Evolutionary conservation across 2,888 invertebrate genomes (phyloP).

Genomic region (Lycaena phlaeas): DNA sequence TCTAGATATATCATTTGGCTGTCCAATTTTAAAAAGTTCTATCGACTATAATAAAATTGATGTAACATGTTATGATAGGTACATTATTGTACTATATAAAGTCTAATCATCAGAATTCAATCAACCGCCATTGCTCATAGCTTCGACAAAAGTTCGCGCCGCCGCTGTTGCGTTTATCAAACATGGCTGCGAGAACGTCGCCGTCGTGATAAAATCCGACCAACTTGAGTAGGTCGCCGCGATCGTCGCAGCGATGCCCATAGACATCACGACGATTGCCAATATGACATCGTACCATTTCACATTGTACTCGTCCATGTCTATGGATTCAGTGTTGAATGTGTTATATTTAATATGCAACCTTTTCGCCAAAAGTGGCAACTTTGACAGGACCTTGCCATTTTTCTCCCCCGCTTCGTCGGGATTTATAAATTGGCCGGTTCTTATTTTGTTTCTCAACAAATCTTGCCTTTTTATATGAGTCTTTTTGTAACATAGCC

Average conservation of each 20-base stretch:
- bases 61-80: too few species aligned
- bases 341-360: conserved; percentile 41
- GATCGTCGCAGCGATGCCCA: conserved; percentile 77
- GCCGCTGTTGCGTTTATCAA: conserved; percentile 75
- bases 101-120: too few species aligned
- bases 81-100: too few species aligned
- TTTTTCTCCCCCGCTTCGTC: conserved; percentile 10
- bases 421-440: background rate
- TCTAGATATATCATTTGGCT: too few species aligned
- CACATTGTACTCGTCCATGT: conserved; percentile 32
- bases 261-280: conserved; percentile 71
- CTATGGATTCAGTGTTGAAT: conserved; percentile 28
- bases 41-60: too few species aligned
- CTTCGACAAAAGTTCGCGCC: conserved; percentile 41
- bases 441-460: conserved; percentile 8
- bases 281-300: conserved; percentile 64
- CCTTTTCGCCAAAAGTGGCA: conserved; percentile 33
- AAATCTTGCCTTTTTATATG: conserved; percentile 22
- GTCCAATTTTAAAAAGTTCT: too few species aligned
- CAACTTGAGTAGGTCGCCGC: conserved; percentile 82
- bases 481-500: conserved; percentile 71
- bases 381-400: conserved; percentile 26
- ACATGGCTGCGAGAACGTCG: conserved; percentile 81
- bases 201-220: conserved; percentile 74
- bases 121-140: conserved; percentile 12